Conservation (phyloP, 2,797 vertebrate genomes). For the Buceros bicornis region DNA sequence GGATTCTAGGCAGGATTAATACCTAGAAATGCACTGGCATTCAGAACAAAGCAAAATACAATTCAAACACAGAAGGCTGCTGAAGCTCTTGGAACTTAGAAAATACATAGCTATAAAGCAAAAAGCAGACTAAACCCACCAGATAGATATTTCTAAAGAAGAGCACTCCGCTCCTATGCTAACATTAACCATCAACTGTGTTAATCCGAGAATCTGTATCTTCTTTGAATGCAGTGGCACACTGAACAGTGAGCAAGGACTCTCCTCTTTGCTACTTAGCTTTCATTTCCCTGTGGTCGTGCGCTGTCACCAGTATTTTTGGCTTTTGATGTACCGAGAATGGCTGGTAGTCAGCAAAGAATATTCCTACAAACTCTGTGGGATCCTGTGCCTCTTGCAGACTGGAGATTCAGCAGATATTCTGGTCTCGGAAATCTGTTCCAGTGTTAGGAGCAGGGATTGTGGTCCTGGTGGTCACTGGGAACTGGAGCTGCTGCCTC, state of each 20-base stretch:
- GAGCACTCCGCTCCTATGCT: neutral
- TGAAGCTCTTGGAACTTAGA: neutral
- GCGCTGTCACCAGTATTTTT: neutral
- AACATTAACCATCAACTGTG: neutral
- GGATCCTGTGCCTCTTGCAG: neutral
- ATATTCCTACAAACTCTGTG: neutral
- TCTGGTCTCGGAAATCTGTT: neutral
- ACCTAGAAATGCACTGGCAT: neutral
- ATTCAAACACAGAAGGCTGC: neutral
- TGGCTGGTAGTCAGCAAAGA: neutral
- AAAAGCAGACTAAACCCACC: neutral
- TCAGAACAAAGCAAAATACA: conserved; percentile 23
- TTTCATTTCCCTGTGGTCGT: neutral
- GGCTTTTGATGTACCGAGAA: neutral
- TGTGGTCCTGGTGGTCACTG: neutral
- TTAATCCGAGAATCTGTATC: neutral
- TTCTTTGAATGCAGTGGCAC: neutral
- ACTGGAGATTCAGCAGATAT: neutral
- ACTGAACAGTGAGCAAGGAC: neutral
- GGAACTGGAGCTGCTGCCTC: neutral
- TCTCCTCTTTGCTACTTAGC: neutral
- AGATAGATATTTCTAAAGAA: neutral
- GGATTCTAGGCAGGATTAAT: neutral
- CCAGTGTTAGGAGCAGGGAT: neutral
- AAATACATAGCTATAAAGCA: neutral